Evolutionary conservation across 2,113 vertebrate genomes (phyloP).

Genomic region (Pomatorhinus ruficollis): DNA sequence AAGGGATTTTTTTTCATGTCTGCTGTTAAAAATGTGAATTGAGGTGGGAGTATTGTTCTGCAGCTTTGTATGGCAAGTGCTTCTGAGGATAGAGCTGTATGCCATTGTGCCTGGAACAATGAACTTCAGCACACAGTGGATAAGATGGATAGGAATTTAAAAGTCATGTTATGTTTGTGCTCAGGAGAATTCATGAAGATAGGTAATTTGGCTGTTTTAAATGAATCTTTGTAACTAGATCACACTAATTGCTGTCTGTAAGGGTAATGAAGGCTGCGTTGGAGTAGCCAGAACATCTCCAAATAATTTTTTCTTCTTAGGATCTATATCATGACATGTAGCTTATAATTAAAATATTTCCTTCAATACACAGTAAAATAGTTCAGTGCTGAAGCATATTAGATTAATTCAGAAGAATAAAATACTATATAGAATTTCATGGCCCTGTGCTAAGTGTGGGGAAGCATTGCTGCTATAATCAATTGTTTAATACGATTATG

Average conservation of each 20-base stretch:
- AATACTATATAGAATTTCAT: not conserved
- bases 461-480: not conserved
- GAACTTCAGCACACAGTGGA: not conserved
- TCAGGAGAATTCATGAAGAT: not conserved
- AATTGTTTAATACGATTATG: not conserved
- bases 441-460: not conserved
- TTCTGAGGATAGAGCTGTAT: not conserved
- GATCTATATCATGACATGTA: not conserved
- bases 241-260: constrained; percentile 11
- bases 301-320: constrained; percentile 22
- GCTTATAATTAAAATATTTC: constrained; percentile 25
- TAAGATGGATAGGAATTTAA: constrained; percentile 3
- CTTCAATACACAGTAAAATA: not conserved
- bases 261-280: not conserved
- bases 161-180: not conserved
- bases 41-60: not conserved
- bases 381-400: not conserved
- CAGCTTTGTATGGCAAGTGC: not conserved
- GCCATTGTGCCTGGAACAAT: not conserved
- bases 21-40: not conserved
- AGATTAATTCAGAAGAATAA: not conserved
- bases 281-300: not conserved
- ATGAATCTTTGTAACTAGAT: constrained; percentile 23
- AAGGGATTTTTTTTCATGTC: not conserved
- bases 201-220: constrained; percentile 9